Evolutionary conservation across 2,797 vertebrate species (phyloP).

Genomic region (Sciurus vulgaris): DNA sequence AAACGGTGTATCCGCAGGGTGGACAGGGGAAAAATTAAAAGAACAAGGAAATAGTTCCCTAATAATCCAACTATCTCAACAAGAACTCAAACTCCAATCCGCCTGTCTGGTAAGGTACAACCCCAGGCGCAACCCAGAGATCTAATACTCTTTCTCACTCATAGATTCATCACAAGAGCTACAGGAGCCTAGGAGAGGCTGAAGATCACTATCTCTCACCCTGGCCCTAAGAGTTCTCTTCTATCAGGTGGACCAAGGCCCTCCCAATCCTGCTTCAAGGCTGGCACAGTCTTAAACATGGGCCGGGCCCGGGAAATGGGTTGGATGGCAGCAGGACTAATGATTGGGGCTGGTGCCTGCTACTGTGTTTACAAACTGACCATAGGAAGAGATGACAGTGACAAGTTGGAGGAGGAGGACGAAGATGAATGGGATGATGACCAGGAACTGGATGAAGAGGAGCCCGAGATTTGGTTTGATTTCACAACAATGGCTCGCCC

Average conservation of each 20-base stretch:
- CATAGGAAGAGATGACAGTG: conserved; percentile 62
- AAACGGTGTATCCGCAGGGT: background rate
- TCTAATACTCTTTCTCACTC: conserved; percentile 46
- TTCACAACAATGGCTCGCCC: conserved; percentile 70
- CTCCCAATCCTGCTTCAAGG: background rate
- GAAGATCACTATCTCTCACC: conserved; percentile 33
- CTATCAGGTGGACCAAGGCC: conserved; percentile 57
- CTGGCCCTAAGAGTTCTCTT: background rate
- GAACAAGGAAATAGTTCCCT: background rate
- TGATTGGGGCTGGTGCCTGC: conserved; percentile 83
- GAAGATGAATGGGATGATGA: conserved; percentile 75
- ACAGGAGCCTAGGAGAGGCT: background rate
- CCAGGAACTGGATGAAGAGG: conserved; percentile 69
- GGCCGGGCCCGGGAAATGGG: conserved; percentile 79
- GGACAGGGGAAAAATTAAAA: background rate
- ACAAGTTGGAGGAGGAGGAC: conserved; percentile 71
- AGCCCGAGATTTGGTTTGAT: conserved; percentile 67
- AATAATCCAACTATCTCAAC: conserved; percentile 38
- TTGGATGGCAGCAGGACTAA: conserved; percentile 82
- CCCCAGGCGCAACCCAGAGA: background rate
- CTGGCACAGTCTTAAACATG: conserved; percentile 61
- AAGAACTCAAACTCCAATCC: background rate
- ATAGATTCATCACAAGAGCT: conserved; percentile 58
- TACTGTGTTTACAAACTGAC: conserved; percentile 86
- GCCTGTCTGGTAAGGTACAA: background rate